Evolutionary conservation across 2,888 invertebrate species (phyloP), one percentile per base, ranked within the genome.

Genomic region (Eupithecia centaureata): DNA sequence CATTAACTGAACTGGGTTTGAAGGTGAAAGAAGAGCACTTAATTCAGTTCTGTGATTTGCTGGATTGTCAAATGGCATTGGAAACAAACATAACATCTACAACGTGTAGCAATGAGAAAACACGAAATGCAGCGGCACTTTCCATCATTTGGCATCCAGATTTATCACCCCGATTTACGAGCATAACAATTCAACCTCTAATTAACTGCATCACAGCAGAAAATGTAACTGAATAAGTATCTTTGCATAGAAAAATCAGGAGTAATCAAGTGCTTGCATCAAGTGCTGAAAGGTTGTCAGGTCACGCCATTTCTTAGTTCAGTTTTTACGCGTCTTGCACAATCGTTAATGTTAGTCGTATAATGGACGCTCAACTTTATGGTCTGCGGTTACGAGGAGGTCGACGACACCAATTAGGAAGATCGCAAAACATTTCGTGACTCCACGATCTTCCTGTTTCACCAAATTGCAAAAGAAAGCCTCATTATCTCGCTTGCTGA

Each of bases 361-460:
- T 63, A 56, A 65, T 62, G 38, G 70, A 59, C 47, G 57, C 25
- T 67, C 61, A 70, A 56, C 67, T 70, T 67, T 67, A 57, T 59
- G 67, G 52, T 61, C 42, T 52, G 62, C 38, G 59, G 58, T 12
- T 25, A 30, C 61, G 51, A 27, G 33, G 35, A 54, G 66, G 66
- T 66, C 70, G 61, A 65, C 67, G 67, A 62, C 70, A 62, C 25
- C 62, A 63, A 70, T 64, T 52, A 59, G 33, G 60, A 61, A 47
- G 67, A 54, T 59, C 51, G 61, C 65, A 67, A 70, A 69, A 63
- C 56, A 61, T 59, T 42, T 33, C 62, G 62, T 67, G 67, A 62
- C 64, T 61, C 30, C 10, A 62, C 60, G 8, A 59, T 27, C 67
- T 70, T 70, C 70, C 67, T 67, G 70, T 66, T 66, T 66, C 33